These are phyloP conservation scores for Catharus minimus DNA, from an alignment of 2,113 vertebrate species.

Conservation along the genomic window DNA sequence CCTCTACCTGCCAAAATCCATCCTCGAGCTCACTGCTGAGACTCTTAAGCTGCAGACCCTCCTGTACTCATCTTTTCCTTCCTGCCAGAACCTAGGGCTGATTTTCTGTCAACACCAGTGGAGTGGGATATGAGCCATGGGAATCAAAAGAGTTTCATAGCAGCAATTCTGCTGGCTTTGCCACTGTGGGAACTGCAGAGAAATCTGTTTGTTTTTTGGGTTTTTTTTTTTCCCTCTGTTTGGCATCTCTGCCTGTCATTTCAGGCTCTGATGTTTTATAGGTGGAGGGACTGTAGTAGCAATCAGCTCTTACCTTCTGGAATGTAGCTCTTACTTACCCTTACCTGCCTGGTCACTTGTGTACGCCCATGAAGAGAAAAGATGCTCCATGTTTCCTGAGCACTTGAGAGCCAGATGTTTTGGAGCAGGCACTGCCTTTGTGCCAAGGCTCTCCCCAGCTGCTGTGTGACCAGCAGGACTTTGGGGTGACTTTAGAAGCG, in stretches of 20 bases:
- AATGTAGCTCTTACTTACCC: background rate
- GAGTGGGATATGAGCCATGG: background rate
- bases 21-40: fast-evolving
- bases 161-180: background rate
- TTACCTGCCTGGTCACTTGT: background rate
- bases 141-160: background rate
- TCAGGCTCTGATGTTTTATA: background rate
- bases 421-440: background rate
- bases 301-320: background rate
- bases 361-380: background rate
- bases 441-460: background rate
- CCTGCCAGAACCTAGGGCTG: background rate
- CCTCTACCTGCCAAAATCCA: background rate
- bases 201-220: background rate
- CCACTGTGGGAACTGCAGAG: background rate
- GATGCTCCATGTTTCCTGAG: fast-evolving
- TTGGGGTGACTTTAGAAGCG: background rate
- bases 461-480: background rate
- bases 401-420: background rate
- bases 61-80: fast-evolving
- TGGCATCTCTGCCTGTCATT: background rate
- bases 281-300: background rate
- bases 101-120: background rate
- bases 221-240: background rate
- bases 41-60: background rate